Evolutionary conservation across 2,888 invertebrate species (phyloP).

Genomic region (Hemistola chrysoprasaria): DNA sequence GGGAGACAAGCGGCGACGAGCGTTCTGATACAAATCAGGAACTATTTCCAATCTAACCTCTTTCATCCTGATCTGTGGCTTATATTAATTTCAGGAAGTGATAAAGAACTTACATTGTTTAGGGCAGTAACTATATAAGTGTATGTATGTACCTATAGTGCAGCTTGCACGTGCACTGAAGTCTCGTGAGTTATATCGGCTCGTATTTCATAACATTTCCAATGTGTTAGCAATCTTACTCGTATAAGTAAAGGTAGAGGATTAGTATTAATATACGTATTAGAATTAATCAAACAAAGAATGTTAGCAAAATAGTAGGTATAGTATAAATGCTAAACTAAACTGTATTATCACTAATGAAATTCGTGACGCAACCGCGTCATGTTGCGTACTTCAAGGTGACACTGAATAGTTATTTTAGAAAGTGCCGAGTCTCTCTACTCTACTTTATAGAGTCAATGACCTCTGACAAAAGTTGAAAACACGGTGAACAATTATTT

Average conservation of each 20-base stretch:
- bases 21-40: too few species aligned
- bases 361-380: conserved; percentile 58
- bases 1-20: too few species aligned
- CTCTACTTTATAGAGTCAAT: conserved; percentile 57
- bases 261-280: conserved; percentile 4
- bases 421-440: conserved; percentile 68
- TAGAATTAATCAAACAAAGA: conserved; percentile 10
- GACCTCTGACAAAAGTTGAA: conserved; percentile 44
- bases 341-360: conserved; percentile 44
- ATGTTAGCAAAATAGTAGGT: conserved; percentile 9
- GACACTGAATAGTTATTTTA: conserved; percentile 76
- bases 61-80: too few species aligned
- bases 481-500: conserved; percentile 20
- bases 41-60: too few species aligned
- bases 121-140: too few species aligned
- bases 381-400: conserved; percentile 68
- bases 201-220: conserved; percentile 35
- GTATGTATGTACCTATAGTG: too few species aligned
- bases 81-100: too few species aligned
- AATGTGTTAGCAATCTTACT: conserved; percentile 24
- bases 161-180: conserved; percentile 27
- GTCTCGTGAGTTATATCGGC: conserved; percentile 27
- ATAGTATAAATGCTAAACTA: conserved; percentile 30
- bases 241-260: conserved; percentile 1
- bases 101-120: too few species aligned